Conservation (phyloP, 2,113 vertebrate genomes). For the Burhinus oedicnemus region DNA sequence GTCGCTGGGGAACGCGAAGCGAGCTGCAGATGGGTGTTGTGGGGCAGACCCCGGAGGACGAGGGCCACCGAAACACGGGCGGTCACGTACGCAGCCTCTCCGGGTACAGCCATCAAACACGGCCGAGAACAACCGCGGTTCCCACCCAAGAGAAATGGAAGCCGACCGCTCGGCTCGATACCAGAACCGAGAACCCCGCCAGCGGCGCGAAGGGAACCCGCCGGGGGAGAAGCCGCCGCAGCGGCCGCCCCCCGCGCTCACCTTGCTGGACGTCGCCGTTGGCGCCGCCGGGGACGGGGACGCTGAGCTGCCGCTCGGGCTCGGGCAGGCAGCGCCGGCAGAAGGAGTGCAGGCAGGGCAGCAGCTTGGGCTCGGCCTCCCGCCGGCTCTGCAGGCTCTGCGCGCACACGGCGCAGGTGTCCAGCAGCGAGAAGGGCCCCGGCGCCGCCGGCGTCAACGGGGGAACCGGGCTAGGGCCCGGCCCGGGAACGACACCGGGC, state of each 20-base stretch:
- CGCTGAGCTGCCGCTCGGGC: constrained; percentile 90
- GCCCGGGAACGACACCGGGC: constrained; percentile 63
- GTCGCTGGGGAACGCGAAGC: rapidly evolving
- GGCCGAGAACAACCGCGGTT: background rate
- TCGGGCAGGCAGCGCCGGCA: constrained; percentile 94
- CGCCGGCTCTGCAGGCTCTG: constrained; percentile 91
- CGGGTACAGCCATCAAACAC: rapidly evolving
- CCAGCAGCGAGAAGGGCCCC: constrained; percentile 81
- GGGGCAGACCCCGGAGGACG: no score
- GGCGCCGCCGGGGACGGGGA: constrained; percentile 89
- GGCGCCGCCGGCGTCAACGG: constrained; percentile 71
- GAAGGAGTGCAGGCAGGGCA: constrained; percentile 96
- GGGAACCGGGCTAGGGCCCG: constrained; percentile 74
- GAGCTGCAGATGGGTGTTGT: rapidly evolving
- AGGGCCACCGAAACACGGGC: background rate
- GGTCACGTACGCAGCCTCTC: background rate
- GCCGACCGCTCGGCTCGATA: no score
- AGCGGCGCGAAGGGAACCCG: background rate
- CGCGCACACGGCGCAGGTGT: constrained; percentile 96
- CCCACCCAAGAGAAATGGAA: rapidly evolving
- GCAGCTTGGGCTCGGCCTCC: constrained; percentile 93
- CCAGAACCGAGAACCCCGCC: no score
- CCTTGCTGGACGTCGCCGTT: constrained; percentile 95
- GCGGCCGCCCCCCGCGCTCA: constrained; percentile 51
- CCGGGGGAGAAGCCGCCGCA: no score